Base-by-base conservation (phyloP, 2,888 invertebrate species). In the Drosophila quinaria region DNA sequence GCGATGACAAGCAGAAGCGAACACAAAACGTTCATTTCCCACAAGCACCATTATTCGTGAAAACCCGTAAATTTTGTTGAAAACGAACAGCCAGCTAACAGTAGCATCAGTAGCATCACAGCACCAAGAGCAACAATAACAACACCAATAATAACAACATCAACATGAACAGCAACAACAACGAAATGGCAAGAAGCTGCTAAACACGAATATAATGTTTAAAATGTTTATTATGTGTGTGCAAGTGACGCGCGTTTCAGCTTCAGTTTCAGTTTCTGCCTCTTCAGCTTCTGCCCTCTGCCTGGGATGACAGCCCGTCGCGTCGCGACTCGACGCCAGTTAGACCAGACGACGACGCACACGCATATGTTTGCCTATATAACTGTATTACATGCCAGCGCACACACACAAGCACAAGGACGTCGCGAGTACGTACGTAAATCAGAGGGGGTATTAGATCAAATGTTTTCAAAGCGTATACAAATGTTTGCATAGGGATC, bases 21-120 rank as follows among this genome's bases (percentile, higher is more conserved):
- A 86, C 86, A 86, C 88, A 86, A 86, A 86, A 86, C 86, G 89
- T 89, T 86, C 88, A 89, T 89, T 86, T 86, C 86, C 86, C 86
- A 89, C 83, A 89, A 89, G 86, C 83, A 71, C 80, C 89, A 86
- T 86, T 86, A 89, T 86, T 87, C 83, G 86, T 87, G 85, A 85
- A 89, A 89, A 68, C 85, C 87, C 87, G 87, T 87, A 89, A 85
- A 85, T 85, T 89, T 89, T 71, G 65, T 66, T 68, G 58, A 81
- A 87, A 88, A 67, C 89, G 70, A 82, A 86, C 71, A 63, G 63
- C 58, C 67, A 41, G 25, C 25, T 25, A 25, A 25, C 25, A 25
- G 39, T 17, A 59, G n/a, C 29, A 65, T 33, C 37, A 64, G 51
- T 31, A 54, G 31, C 59, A 70, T 46, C n/a, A 79, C 13, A 8